Conservation (phyloP, 23 tunicate species). For the Halocynthia aurantium region DNA sequence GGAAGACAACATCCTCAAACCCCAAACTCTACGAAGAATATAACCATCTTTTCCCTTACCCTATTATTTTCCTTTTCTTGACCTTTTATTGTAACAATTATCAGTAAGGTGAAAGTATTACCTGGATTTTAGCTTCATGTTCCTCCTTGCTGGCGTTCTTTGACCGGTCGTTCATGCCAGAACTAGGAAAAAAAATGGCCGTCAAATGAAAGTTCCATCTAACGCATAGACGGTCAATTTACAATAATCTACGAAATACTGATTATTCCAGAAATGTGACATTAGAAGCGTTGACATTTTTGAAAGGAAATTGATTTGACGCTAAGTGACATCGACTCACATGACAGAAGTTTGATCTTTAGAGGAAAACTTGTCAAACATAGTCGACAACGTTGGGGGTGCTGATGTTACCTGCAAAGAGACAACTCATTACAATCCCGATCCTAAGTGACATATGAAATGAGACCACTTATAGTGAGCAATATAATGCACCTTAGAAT, state of each 20-base stretch:
- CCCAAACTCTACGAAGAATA: neutral
- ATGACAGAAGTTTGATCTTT: neutral
- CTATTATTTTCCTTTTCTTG: too few relatives aligned
- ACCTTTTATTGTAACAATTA: neutral
- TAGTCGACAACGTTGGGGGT: neutral
- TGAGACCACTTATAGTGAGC: too few relatives aligned
- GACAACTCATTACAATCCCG: neutral
- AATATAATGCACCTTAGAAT: too few relatives aligned
- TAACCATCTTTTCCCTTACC: neutral
- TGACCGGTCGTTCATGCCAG: neutral
- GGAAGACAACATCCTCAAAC: neutral
- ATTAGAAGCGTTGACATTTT: too few relatives aligned
- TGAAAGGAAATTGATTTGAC: too few relatives aligned
- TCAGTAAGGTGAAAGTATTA: neutral
- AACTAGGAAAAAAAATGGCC: neutral
- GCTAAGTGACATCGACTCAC: too few relatives aligned
- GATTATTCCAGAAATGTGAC: too few relatives aligned
- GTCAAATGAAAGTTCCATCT: too few relatives aligned
- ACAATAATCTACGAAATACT: too few relatives aligned
- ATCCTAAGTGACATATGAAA: too few relatives aligned
- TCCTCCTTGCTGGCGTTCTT: neutral
- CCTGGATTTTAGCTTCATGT: slow-evolving; percentile 8
- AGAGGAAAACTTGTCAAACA: slow-evolving; percentile 7
- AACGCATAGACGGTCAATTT: too few relatives aligned
- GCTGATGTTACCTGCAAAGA: neutral